Percentiles rank a stretch among this genome's conserved stretches.
These are phyloP conservation scores for Notechis scutatus DNA, from an alignment of 2,113 vertebrate genomes.

Conservation along the genomic window DNA sequence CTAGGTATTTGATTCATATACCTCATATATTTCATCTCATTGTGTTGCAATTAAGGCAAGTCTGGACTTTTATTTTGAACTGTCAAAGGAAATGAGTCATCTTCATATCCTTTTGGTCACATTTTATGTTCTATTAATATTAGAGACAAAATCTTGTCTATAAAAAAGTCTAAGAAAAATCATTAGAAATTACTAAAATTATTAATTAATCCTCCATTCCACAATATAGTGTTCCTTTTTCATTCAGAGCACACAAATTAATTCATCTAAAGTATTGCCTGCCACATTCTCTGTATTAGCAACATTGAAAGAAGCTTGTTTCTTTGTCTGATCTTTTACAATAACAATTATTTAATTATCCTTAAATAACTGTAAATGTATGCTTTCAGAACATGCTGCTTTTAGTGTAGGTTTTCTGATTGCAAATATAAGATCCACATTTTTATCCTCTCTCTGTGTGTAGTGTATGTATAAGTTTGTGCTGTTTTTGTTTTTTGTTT, in stretches of 20 bases:
- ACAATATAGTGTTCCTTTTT: not conserved
- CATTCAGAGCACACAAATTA: not conserved
- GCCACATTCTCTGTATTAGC: not conserved
- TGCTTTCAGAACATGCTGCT: not conserved
- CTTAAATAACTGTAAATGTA: not conserved
- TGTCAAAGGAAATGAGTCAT: not conserved
- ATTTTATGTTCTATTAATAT: not conserved
- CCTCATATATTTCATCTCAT: not conserved
- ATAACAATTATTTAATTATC: not conserved
- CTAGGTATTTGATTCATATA: not conserved
- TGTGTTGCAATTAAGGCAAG: not conserved
- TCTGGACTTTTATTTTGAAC: not conserved
- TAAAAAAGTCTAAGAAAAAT: not conserved
- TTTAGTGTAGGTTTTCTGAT: not conserved
- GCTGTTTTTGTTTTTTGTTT: not conserved
- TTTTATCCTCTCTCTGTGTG: not conserved
- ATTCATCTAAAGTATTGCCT: not conserved
- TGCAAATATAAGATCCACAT: not conserved
- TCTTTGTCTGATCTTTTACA: not conserved
- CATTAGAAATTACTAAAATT: not conserved
- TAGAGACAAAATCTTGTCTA: not conserved
- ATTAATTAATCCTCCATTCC: not conserved
- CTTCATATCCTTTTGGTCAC: not conserved
- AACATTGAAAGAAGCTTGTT: not conserved
- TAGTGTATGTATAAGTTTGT: not conserved